phyloP scores from a whole-genome alignment of 2,113 vertebrate genomes.

The Ochotona curzoniae region DNA sequence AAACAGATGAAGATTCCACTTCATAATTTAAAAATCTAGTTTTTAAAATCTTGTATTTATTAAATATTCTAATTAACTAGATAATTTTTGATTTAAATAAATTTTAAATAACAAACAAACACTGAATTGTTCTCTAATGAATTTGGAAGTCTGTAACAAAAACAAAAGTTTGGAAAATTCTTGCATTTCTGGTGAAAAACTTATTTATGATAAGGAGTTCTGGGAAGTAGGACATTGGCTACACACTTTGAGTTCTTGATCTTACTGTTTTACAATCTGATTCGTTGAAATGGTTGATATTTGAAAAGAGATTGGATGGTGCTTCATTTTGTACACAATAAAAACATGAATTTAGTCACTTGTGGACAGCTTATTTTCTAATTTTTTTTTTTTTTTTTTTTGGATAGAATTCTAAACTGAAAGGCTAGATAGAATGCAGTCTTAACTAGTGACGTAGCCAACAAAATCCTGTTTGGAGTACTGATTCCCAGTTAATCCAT shows the following conservation, averaged over 20 bases:
- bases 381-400: not conserved
- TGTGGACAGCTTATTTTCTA: not conserved
- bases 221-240: not conserved
- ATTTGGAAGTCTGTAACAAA: conserved; percentile 23
- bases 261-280: conserved; percentile 39
- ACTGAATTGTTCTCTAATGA: conserved; percentile 12
- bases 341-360: not conserved
- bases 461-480: not conserved
- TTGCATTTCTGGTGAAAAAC: not conserved
- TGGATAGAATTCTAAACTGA: not conserved
- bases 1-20: conserved; percentile 75
- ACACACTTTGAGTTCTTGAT: not conserved
- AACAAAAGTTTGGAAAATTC: conserved; percentile 30
- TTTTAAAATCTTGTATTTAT: not conserved
- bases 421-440: not conserved
- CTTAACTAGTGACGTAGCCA: not conserved
- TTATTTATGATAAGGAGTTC: not conserved
- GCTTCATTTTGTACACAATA: not conserved
- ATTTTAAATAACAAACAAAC: conserved; percentile 19
- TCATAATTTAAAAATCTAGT: not conserved
- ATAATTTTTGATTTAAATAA: conserved; percentile 23
- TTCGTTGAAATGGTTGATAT: not conserved
- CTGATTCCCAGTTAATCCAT: not conserved
- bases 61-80: not conserved
- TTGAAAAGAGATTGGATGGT: not conserved